Conservation (phyloP, 2,888 invertebrate species). For the Timema cristinae region DNA sequence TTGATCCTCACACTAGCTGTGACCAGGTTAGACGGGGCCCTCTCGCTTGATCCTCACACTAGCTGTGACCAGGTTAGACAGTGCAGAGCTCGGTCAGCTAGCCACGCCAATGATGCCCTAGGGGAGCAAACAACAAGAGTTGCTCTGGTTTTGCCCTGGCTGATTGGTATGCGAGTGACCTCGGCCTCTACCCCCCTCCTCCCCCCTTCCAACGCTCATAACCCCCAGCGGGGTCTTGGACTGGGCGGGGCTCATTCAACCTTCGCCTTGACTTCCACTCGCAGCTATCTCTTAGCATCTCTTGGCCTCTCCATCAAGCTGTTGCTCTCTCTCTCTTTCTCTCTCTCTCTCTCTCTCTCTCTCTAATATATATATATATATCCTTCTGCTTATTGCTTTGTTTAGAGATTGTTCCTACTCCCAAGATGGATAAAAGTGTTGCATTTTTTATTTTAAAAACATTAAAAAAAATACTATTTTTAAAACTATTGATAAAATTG, state of each 20-base stretch:
- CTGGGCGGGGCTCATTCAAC: constrained; percentile 13
- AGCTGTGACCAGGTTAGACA: neutral
- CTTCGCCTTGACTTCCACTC: constrained; percentile 15
- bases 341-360: constrained; percentile 12
- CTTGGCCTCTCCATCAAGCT: neutral
- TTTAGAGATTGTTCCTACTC: too few species aligned
- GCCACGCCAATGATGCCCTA: constrained; percentile 7
- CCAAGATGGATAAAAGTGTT: too few species aligned
- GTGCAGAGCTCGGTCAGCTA: neutral
- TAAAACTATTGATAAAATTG: too few species aligned
- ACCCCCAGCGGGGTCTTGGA: neutral
- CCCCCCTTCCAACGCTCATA: neutral
- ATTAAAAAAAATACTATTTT: too few species aligned
- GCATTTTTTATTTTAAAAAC: too few species aligned
- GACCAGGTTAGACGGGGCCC: neutral
- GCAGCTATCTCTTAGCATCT: constrained; percentile 5
- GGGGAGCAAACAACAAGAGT: constrained; percentile 6
- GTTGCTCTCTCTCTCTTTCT: neutral
- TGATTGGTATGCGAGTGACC: constrained; percentile 17
- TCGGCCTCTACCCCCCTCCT: neutral
- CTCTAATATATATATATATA: too few species aligned
- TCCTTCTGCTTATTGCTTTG: neutral
- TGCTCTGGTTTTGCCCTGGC: constrained; percentile 15
- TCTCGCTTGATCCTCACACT: constrained; percentile 1
- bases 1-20: neutral